A percentile compares a stretch with the other conserved stretches of the same genome.
Evolutionary conservation across 2,888 invertebrate species (phyloP).

Genomic region (Mesorhabditis belari): DNA sequence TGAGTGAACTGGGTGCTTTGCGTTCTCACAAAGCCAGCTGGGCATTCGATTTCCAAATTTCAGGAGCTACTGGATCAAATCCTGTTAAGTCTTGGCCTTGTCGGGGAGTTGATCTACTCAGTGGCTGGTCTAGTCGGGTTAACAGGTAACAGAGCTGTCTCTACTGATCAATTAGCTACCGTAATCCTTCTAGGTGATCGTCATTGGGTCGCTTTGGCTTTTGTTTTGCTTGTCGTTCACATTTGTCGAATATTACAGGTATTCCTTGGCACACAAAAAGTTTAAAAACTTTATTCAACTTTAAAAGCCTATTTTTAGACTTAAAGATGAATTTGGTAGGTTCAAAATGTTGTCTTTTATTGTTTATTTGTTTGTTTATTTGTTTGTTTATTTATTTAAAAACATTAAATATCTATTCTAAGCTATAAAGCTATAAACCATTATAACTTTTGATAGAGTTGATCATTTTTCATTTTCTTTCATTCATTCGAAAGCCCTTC

Average conservation of each 20-base stretch:
- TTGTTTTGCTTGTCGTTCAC: slow-evolving; percentile 36
- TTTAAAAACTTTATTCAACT: not conserved
- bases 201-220: slow-evolving; percentile 29
- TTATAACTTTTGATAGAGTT: no score
- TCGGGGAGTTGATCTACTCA: slow-evolving; percentile 48
- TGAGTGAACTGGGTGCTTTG: no score
- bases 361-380: no score
- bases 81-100: slow-evolving; percentile 40
- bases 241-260: slow-evolving; percentile 40
- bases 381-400: no score
- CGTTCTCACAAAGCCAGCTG: no score
- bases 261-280: not conserved
- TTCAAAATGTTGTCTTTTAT: no score
- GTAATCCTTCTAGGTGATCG: not conserved
- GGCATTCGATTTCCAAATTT: not conserved
- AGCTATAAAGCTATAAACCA: no score
- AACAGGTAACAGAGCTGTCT: slow-evolving; percentile 31
- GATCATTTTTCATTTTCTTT: no score
- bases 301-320: no score
- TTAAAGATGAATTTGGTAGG: no score
- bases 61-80: slow-evolving; percentile 47
- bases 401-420: no score
- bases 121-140: slow-evolving; percentile 47
- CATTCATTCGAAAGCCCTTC: no score
- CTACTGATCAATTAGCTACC: not conserved